Evolutionary conservation across 2,113 vertebrate species (phyloP), one percentile per base, ranked within the genome.

Genomic region (Phylloscopus trochiloides): DNA sequence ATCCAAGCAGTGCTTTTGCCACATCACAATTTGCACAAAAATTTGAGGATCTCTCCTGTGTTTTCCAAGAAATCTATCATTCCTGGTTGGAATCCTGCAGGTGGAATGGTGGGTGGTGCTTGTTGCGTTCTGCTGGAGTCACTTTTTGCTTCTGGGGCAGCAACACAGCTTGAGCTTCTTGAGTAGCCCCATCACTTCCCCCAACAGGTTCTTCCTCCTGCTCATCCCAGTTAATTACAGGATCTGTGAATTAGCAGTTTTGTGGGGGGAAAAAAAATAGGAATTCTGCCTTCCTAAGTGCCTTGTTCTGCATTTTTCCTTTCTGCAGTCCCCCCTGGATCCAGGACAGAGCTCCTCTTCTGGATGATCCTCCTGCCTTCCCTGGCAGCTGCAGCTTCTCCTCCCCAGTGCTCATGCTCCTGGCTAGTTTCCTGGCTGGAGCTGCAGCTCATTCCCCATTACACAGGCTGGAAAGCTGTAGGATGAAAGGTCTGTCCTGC

Each of bases 31-130:
- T 47, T 11, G 12, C 7, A 0, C 1, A 8, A 14, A 42, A 47
- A 32, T 11, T 12, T 8, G 5, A 17, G 55, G 28, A 1, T 4
- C 0, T 50, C 10, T 52, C 32, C 58, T 1, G 0, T 26, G 0
- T 89, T 83, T 79, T 21, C 58, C 14, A 34, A 36, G 28, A 10
- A 17, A 16, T 3, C 3, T 3, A 1, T 68, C 3, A 0, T 34
- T 61, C 42, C 50, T 32, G 1, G 9, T 8, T 47, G 75, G 57
- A 36, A 9, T 12, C 20, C 8, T 51, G 67, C 7, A 4, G 70
- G 24, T 31, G 42, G 12, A 36, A 32, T 12, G 45, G 4, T 19
- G 42, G 36, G 21, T 43, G 52, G 17, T 45, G 31, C 14, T 43
- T 31, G 8, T 26, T 20, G 11, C 31, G 4, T n/a, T 32, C 16